Conservation (phyloP, 2,113 vertebrate species). For the Edolisoma coerulescens region DNA sequence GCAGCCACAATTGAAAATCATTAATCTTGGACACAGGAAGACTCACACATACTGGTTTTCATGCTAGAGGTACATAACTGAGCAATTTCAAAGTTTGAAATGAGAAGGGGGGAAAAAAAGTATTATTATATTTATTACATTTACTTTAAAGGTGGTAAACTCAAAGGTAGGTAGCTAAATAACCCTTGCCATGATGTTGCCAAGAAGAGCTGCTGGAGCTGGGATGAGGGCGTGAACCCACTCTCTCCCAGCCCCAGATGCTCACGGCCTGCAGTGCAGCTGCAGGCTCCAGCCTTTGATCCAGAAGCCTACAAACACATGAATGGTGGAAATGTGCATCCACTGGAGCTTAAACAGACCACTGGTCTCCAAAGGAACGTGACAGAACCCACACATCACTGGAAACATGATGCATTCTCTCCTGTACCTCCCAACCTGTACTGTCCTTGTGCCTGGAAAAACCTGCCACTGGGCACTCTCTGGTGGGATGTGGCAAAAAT, state of each 20-base stretch:
- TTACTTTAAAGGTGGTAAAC: background rate
- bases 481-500: background rate
- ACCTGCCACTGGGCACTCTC: background rate
- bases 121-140: background rate
- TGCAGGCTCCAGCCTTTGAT: background rate
- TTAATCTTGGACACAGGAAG: background rate
- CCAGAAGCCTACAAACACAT: background rate
- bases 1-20: background rate
- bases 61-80: background rate
- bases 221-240: background rate
- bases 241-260: fast-evolving
- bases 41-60: background rate
- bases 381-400: background rate
- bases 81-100: background rate
- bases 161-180: background rate
- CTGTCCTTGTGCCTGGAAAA: fast-evolving
- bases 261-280: background rate
- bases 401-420: background rate
- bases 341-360: background rate
- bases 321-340: background rate
- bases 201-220: background rate
- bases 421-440: fast-evolving
- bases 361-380: background rate
- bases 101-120: background rate
- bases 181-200: background rate